phyloP scores from a whole-genome alignment of 2,797 vertebrate species.

The Alectoris magna region DNA sequence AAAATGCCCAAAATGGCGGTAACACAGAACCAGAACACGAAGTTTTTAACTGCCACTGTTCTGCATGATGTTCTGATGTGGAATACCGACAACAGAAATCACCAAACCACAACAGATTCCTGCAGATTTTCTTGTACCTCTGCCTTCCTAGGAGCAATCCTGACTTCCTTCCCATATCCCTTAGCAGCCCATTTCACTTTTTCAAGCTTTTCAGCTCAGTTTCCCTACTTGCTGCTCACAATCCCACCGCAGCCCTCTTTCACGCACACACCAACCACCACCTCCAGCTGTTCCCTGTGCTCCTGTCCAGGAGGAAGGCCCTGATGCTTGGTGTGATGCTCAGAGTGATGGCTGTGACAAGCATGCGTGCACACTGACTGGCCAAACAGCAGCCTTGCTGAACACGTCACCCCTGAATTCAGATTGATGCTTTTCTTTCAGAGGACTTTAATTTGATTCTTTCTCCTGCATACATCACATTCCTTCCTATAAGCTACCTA shows the following conservation, averaged over 20 bases:
- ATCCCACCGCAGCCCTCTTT: background rate
- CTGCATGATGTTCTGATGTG: too few species aligned
- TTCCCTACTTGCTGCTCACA: background rate
- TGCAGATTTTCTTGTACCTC: background rate
- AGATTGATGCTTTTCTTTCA: background rate
- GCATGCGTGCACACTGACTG: background rate
- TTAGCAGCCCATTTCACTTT: accelerated
- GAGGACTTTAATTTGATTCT: background rate
- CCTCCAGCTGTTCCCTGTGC: background rate
- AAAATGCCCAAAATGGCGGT: too few species aligned
- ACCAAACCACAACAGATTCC: too few species aligned
- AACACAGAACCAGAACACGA: too few species aligned
- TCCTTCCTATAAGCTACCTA: background rate
- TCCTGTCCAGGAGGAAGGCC: background rate
- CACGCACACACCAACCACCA: accelerated
- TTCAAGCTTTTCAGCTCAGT: background rate
- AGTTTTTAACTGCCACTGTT: too few species aligned
- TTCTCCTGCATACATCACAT: background rate
- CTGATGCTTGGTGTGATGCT: background rate
- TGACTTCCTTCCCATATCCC: background rate
- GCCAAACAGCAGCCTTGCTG: background rate
- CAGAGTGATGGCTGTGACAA: background rate
- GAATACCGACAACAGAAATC: too few species aligned
- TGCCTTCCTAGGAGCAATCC: background rate
- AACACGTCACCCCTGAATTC: background rate